Conservation (phyloP, 2,888 invertebrate genomes). For the Drosophila sordidula region DNA sequence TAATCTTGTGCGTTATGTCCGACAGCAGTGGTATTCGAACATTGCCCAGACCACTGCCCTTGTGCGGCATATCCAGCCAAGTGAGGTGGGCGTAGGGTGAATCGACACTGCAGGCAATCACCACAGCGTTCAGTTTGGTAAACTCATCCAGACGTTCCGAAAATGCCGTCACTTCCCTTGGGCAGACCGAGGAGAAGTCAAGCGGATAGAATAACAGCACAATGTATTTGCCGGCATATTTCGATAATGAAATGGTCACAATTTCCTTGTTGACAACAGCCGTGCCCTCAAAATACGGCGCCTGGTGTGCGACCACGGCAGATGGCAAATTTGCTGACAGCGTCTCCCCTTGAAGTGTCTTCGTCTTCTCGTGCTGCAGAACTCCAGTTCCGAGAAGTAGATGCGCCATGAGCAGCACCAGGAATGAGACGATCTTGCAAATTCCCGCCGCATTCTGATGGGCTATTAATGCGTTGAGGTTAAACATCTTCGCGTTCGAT, state of each 20-base stretch:
- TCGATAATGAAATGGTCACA: constrained; percentile 4
- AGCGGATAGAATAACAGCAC: constrained; percentile 23
- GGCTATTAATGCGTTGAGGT: not conserved
- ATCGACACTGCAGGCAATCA: constrained; percentile 27
- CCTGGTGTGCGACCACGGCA: constrained; percentile 12
- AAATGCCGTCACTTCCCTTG: constrained; percentile 9
- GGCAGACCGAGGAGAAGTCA: constrained; percentile 15
- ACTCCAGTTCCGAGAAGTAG: not conserved
- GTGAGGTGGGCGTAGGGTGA: constrained; percentile 19
- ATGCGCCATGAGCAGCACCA: not conserved
- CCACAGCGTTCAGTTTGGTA: not conserved
- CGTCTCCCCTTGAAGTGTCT: not conserved
- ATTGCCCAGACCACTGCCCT: constrained; percentile 3
- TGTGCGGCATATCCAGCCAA: constrained; percentile 16
- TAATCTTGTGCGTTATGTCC: constrained; percentile 16
- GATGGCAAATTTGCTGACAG: not conserved
- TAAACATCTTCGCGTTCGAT: not conserved
- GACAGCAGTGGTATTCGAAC: constrained; percentile 23
- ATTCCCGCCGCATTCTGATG: constrained; percentile 4
- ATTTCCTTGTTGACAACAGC: constrained; percentile 22
- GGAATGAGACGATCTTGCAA: constrained; percentile 3
- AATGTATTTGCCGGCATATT: constrained; percentile 20
- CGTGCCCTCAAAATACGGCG: constrained; percentile 13
- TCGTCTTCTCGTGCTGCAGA: not conserved
- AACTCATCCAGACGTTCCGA: constrained; percentile 24